A percentile compares a stretch with the other conserved stretches of the same genome.
Conservation (phyloP, 1,140 invertebrate genomes). For the Hycleus phaleratus region DNA sequence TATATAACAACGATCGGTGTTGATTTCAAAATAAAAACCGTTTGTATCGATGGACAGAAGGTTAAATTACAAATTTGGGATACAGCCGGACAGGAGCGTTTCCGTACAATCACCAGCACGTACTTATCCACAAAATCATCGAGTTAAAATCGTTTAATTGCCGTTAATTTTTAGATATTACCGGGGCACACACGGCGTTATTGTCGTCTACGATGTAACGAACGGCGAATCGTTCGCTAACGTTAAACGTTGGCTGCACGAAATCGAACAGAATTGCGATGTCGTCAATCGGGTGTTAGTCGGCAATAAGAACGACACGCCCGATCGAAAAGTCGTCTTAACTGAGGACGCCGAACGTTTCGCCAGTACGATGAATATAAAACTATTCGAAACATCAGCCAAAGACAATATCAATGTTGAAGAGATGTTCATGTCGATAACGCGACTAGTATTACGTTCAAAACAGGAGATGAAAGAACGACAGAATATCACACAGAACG, state of each 20-base stretch:
- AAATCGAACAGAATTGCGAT: slow-evolving; percentile 99
- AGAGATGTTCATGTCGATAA: slow-evolving; percentile 76
- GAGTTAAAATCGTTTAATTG: not conserved
- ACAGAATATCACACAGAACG: slow-evolving; percentile 48
- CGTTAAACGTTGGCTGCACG: slow-evolving; percentile 94
- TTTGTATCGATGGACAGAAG: slow-evolving; percentile 87
- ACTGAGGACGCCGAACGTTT: slow-evolving; percentile 96
- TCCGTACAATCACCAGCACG: slow-evolving; percentile 92
- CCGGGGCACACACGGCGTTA: slow-evolving; percentile 96
- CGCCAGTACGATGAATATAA: slow-evolving; percentile 94
- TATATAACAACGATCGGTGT: slow-evolving; percentile 99
- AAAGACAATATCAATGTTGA: slow-evolving; percentile 99
- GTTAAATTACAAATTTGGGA: slow-evolving; percentile 99
- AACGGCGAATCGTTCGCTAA: slow-evolving; percentile 99
- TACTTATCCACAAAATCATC: slow-evolving; percentile 29
- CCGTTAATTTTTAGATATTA: slow-evolving; percentile 70
- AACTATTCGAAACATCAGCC: slow-evolving; percentile 96
- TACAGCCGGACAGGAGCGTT: slow-evolving; percentile 88
- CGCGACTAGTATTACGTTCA: slow-evolving; percentile 52
- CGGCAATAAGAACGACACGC: slow-evolving; percentile 98
- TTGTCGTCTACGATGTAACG: slow-evolving; percentile 98
- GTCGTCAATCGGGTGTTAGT: slow-evolving; percentile 99
- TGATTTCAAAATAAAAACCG: slow-evolving; percentile 98
- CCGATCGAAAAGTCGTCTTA: slow-evolving; percentile 91
- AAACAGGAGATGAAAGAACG: slow-evolving; percentile 53